These are phyloP conservation scores for Peromyscus californicus DNA, from an alignment of 2,113 vertebrate genomes.

Conservation along the genomic window DNA sequence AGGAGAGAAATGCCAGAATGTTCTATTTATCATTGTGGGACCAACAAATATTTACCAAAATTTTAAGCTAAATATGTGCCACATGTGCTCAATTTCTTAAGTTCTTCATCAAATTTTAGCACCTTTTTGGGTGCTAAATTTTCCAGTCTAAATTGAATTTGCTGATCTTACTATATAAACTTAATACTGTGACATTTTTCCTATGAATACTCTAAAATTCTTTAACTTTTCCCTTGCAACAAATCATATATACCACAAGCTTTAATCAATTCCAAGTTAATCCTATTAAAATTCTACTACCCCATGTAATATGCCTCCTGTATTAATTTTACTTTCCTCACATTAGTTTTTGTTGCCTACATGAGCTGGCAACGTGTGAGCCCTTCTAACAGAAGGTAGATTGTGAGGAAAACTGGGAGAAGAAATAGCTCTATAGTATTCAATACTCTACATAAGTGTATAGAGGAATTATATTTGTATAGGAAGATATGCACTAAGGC, in stretches of 20 bases:
- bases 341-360: neutral
- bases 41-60: neutral
- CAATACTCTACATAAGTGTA: neutral
- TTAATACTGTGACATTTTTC: neutral
- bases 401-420: neutral
- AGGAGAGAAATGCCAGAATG: neutral
- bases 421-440: neutral
- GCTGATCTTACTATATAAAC: neutral
- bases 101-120: neutral
- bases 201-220: neutral
- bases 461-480: too few species aligned
- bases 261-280: constrained; percentile 37
- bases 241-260: neutral
- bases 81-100: neutral
- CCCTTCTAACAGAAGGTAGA: neutral
- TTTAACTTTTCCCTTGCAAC: neutral
- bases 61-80: neutral
- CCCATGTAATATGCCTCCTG: neutral
- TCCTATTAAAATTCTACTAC: neutral
- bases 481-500: too few species aligned
- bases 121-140: neutral
- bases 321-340: neutral
- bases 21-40: neutral
- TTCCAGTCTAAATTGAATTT: neutral
- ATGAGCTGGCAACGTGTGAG: neutral